Percentiles rank a stretch among this genome's conserved stretches.
phyloP scores from a whole-genome alignment of 2,888 invertebrate species.

The Caenorhabditis angaria region DNA sequence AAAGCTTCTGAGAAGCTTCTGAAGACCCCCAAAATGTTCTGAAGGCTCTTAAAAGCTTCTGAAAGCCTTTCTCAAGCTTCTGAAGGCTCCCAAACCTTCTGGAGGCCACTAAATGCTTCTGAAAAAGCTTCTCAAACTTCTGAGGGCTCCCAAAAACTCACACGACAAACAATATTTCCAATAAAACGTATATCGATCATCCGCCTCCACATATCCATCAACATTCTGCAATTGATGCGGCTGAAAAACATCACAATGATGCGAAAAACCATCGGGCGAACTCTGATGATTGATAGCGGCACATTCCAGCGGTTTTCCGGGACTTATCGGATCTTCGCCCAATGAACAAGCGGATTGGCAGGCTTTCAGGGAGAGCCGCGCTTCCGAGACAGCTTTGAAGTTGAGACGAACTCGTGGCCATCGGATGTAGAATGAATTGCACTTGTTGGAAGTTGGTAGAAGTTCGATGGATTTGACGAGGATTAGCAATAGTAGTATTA shows the following conservation, averaged over 20 bases:
- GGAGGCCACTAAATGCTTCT: not conserved
- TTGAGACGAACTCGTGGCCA: slow-evolving; percentile 71
- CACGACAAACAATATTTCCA: slow-evolving; percentile 72
- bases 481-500: not conserved
- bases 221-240: slow-evolving; percentile 67
- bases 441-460: slow-evolving; percentile 39
- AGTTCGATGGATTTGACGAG: not conserved
- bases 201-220: slow-evolving; percentile 71
- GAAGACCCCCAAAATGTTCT: too few relatives aligned
- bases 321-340: slow-evolving; percentile 63
- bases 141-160: too few relatives aligned
- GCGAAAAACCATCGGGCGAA: slow-evolving; percentile 62
- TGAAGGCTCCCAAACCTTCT: too few relatives aligned
- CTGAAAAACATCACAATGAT: slow-evolving; percentile 71
- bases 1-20: too few relatives aligned
- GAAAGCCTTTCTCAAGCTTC: too few relatives aligned
- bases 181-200: slow-evolving; percentile 72
- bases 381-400: slow-evolving; percentile 60
- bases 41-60: too few relatives aligned
- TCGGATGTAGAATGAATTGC: slow-evolving; percentile 68
- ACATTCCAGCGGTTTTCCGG: slow-evolving; percentile 60
- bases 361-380: slow-evolving; percentile 57
- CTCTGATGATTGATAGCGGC: slow-evolving; percentile 71
- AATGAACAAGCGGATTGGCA: slow-evolving; percentile 66
- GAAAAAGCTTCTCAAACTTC: too few relatives aligned